A percentile compares a stretch with the other conserved stretches of the same genome.
Conservation (phyloP, 1,140 invertebrate genomes). For the Listronotus bonariensis region DNA sequence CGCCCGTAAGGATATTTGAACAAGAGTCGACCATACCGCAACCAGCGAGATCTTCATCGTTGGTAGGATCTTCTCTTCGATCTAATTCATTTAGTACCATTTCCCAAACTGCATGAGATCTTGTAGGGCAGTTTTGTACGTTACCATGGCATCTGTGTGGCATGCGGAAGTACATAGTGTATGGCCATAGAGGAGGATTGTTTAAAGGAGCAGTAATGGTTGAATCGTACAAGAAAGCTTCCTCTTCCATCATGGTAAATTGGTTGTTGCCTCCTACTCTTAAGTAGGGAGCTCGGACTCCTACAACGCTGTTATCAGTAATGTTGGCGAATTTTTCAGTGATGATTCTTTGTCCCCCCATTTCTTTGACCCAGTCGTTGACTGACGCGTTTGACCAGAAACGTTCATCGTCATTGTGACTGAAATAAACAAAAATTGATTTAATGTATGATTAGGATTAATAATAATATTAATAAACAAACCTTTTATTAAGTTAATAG, state of each 20-base stretch:
- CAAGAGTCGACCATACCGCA: constrained; percentile 97
- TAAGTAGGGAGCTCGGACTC: constrained; percentile 90
- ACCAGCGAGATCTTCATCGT: constrained; percentile 89
- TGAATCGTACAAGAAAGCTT: constrained; percentile 94
- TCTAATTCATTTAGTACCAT: constrained; percentile 98
- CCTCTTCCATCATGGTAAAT: constrained; percentile 97
- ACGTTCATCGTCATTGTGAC: constrained; percentile 89
- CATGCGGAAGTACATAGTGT: constrained; percentile 97
- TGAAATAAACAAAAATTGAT: constrained; percentile 56
- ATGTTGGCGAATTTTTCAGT: constrained; percentile 91
- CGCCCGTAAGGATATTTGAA: constrained; percentile 89
- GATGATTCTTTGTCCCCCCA: constrained; percentile 93
- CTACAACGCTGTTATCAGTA: constrained; percentile 92
- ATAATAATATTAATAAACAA: too few species aligned
- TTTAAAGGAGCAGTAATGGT: constrained; percentile 91
- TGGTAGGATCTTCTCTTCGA: constrained; percentile 86
- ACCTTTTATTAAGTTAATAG: too few species aligned
- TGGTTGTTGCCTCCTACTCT: constrained; percentile 95
- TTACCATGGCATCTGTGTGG: constrained; percentile 94
- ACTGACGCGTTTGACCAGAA: constrained; percentile 94
- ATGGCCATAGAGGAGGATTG: constrained; percentile 94
- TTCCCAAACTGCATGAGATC: constrained; percentile 93
- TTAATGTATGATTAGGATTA: too few species aligned
- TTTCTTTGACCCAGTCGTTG: constrained; percentile 96
- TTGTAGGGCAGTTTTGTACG: constrained; percentile 88